Conservation (phyloP, 2,113 vertebrate species). For the Pyxicephalus adspersus region DNA sequence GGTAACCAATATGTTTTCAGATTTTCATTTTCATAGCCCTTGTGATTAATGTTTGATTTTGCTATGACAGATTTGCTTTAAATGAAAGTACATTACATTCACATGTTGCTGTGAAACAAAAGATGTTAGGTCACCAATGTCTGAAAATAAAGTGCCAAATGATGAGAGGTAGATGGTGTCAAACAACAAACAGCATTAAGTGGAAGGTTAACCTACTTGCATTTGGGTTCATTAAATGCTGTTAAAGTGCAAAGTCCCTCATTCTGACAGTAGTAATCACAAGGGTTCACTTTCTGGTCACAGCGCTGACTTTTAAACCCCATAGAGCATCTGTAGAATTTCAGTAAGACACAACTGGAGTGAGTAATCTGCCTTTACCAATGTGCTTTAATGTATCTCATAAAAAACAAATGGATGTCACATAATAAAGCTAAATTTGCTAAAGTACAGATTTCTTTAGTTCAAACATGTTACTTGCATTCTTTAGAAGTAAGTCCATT, state of each 20-base stretch:
- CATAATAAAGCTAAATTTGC: conserved; percentile 9
- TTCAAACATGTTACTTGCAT: not conserved
- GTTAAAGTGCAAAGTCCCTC: conserved; percentile 99
- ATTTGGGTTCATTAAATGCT: conserved; percentile 98
- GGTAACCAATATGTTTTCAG: too few species aligned
- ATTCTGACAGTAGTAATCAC: conserved; percentile 99
- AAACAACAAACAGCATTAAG: conserved; percentile 78
- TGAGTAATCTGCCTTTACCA: conserved; percentile 74
- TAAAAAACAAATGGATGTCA: conserved; percentile 58
- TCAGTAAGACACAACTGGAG: conserved; percentile 84
- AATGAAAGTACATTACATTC: not conserved
- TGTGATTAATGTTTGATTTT: too few species aligned
- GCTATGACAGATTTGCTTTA: not conserved
- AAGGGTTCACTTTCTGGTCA: conserved; percentile 99
- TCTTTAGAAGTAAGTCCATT: not conserved
- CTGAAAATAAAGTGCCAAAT: conserved; percentile 69
- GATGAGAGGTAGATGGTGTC: conserved; percentile 79
- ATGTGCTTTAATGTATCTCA: conserved; percentile 65
- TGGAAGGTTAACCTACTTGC: conserved; percentile 98
- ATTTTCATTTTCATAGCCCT: too few species aligned
- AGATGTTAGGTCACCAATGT: conserved; percentile 77
- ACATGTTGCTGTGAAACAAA: conserved; percentile 11
- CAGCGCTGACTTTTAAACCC: conserved; percentile 99
- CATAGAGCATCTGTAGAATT: conserved; percentile 99
- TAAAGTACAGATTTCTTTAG: not conserved